phyloP scores from a whole-genome alignment of 2,888 invertebrate species.

The Labia minor region DNA sequence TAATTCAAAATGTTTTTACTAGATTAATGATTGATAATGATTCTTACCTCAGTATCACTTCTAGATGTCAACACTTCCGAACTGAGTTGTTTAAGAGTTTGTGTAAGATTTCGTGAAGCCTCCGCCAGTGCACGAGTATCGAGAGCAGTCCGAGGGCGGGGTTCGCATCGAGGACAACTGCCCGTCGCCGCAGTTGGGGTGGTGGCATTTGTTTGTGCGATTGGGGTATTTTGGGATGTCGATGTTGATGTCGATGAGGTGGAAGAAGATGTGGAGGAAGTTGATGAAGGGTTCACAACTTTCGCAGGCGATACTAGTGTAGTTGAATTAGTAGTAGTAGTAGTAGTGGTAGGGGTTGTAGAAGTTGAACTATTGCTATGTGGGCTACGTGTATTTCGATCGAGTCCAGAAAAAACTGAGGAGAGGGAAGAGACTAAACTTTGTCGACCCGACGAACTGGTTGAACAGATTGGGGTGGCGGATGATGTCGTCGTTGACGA shows the following conservation, averaged over 20 bases:
- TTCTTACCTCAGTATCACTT: conserved; percentile 34
- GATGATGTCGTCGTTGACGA: conserved; percentile 18
- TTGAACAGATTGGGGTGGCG: background rate
- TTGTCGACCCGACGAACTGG: background rate
- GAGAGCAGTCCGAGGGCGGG: conserved; percentile 36
- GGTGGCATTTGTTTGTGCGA: background rate
- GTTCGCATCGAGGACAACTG: conserved; percentile 26
- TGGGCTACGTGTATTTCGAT: conserved; percentile 4
- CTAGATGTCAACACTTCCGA: conserved; percentile 71
- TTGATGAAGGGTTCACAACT: conserved; percentile 15
- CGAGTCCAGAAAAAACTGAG: background rate
- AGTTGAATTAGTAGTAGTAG: background rate
- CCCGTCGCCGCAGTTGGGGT: background rate
- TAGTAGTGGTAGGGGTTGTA: conserved; percentile 17
- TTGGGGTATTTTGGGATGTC: background rate
- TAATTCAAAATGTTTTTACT: too few relatives aligned
- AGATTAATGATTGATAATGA: too few relatives aligned
- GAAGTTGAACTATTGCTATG: conserved; percentile 15
- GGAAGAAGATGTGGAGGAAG: conserved; percentile 21
- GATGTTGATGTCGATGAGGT: conserved; percentile 21
- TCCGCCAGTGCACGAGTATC: conserved; percentile 73
- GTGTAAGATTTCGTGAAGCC: conserved; percentile 83
- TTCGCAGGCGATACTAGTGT: conserved; percentile 13
- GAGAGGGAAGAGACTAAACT: background rate
- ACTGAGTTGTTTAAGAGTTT: conserved; percentile 78